Conservation (phyloP, 1,140 invertebrate species). For the Pseudachorutes palmiensis region DNA sequence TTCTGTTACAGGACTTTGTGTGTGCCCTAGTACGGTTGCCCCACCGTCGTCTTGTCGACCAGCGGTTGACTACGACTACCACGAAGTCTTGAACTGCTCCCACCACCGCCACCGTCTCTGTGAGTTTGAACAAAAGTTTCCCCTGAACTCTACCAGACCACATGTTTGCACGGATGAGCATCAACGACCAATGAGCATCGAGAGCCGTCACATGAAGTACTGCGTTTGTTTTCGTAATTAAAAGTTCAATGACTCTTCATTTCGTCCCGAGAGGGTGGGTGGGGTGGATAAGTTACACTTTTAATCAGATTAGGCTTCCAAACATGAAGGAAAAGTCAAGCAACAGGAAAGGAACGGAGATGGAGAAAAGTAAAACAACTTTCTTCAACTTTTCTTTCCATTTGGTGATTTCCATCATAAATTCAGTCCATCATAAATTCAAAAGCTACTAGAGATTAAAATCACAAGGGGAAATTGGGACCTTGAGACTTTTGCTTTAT, state of each 20-base stretch:
- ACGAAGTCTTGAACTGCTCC: neutral
- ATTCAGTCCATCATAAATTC: no score
- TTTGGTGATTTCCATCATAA: no score
- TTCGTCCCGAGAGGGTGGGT: no score
- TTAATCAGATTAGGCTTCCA: neutral
- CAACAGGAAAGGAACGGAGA: no score
- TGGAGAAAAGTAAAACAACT: no score
- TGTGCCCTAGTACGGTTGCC: neutral
- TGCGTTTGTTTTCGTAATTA: slow-evolving; percentile 1
- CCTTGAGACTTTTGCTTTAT: no score
- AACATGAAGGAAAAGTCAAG: no score
- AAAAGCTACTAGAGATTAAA: no score
- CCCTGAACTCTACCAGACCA: neutral
- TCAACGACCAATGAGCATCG: neutral
- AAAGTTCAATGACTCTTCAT: neutral
- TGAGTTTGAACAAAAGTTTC: neutral
- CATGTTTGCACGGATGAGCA: neutral
- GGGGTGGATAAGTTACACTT: no score
- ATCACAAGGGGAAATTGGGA: no score
- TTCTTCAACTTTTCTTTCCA: no score
- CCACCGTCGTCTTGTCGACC: neutral
- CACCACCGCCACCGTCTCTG: neutral
- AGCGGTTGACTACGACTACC: neutral
- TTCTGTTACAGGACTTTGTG: neutral
- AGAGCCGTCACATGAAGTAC: neutral